Percentiles rank a stretch among this genome's conserved stretches.
Conservation (phyloP, 2,113 vertebrate species). For the Aegotheles bennettii region DNA sequence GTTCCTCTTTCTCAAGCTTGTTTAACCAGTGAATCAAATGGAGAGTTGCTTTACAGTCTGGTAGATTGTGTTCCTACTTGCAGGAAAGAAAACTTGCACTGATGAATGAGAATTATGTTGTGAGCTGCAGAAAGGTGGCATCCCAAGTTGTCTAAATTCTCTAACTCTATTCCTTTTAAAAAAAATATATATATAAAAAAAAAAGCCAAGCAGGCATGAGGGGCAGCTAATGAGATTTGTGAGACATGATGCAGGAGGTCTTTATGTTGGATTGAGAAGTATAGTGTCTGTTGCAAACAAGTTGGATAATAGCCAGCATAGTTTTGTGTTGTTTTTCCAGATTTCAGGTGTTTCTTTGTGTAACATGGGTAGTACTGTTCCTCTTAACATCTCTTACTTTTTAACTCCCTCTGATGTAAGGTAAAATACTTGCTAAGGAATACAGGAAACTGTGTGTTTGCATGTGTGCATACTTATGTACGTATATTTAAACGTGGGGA, state of each 20-base stretch:
- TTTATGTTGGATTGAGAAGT: not conserved
- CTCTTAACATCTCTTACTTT: not conserved
- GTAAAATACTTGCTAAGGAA: not conserved
- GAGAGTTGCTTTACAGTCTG: not conserved
- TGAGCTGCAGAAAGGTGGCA: not conserved
- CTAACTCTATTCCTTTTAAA: not conserved
- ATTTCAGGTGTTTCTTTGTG: not conserved
- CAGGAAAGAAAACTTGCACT: not conserved
- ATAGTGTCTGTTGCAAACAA: not conserved
- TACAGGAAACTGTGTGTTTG: not conserved
- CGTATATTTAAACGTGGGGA: not conserved
- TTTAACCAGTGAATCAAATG: not conserved
- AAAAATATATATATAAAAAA: too few relatives aligned
- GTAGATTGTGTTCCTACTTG: not conserved
- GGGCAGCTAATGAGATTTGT: not conserved
- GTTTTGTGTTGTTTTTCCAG: not conserved
- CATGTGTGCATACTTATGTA: too few relatives aligned
- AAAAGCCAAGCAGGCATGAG: not conserved
- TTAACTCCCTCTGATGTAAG: not conserved
- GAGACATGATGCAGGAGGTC: not conserved
- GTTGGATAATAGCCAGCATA: not conserved
- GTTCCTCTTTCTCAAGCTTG: not conserved
- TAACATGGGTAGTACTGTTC: not conserved
- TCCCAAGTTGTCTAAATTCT: not conserved
- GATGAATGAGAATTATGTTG: not conserved